These are phyloP conservation scores for Clitarchus hookeri DNA, from an alignment of 2,888 invertebrate genomes.

Conservation along the genomic window DNA sequence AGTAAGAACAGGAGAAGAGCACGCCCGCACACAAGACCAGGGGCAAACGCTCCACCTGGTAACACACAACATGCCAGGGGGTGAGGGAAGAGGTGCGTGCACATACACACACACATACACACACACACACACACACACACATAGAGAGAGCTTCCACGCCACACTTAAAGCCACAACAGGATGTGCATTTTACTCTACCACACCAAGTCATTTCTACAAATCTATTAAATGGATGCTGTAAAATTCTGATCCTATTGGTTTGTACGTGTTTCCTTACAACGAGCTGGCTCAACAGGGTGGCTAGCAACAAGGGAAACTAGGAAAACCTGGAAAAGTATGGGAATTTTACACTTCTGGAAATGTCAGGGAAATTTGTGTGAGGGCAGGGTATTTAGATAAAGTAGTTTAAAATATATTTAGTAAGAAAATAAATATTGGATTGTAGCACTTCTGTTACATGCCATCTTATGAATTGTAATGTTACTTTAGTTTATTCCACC, in stretches of 20 bases:
- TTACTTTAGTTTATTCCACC: no score
- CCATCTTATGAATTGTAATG: no score
- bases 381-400: no score
- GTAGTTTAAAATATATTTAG: no score
- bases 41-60: slow-evolving; percentile 51
- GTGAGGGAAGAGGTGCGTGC: not conserved
- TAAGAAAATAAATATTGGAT: no score
- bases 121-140: not conserved
- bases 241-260: not conserved
- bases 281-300: no score
- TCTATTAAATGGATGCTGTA: not conserved
- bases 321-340: no score
- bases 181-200: not conserved
- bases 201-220: not conserved
- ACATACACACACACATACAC: not conserved
- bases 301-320: no score
- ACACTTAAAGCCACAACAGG: not conserved
- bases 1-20: slow-evolving; percentile 54
- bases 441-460: no score
- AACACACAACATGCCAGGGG: slow-evolving; percentile 8
- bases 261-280: no score
- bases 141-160: not conserved
- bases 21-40: slow-evolving; percentile 38
- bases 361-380: no score
- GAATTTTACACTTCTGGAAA: no score